These are phyloP conservation scores for Proteles cristata DNA, from an alignment of 2,113 vertebrate species.

Conservation along the genomic window DNA sequence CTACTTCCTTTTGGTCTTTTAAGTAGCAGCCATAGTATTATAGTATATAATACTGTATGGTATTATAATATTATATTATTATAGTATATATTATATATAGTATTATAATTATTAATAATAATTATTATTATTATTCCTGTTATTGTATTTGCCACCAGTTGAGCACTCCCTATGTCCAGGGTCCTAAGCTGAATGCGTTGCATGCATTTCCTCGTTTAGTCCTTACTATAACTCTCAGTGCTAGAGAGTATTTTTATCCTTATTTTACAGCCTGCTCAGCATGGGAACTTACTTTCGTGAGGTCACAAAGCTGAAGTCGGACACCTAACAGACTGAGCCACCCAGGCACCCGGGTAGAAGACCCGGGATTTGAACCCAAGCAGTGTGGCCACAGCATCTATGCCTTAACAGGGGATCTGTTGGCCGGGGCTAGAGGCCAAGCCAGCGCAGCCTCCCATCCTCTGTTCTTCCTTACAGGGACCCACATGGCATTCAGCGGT, in stretches of 20 bases:
- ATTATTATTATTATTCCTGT: rapidly evolving
- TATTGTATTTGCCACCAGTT: neutral
- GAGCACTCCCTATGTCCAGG: rapidly evolving
- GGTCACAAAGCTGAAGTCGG: neutral
- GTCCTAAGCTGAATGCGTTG: rapidly evolving
- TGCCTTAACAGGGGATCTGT: neutral
- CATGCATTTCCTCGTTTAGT: neutral
- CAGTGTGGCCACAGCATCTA: no score
- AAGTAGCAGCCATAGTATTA: neutral
- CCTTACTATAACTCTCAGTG: neutral
- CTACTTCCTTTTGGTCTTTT: neutral
- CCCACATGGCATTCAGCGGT: neutral
- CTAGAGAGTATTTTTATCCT: neutral
- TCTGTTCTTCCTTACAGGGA: neutral
- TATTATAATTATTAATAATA: no score
- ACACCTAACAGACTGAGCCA: no score
- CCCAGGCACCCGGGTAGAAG: neutral
- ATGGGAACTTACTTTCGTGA: neutral
- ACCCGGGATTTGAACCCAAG: neutral
- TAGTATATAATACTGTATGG: no score
- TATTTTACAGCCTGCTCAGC: neutral
- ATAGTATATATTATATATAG: no score
- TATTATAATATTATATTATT: no score
- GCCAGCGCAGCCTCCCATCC: neutral
- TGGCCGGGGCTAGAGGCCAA: neutral